Percentiles rank a stretch among this genome's conserved stretches.
Conservation (phyloP, 2,888 invertebrate species). For the Neria commutata region DNA sequence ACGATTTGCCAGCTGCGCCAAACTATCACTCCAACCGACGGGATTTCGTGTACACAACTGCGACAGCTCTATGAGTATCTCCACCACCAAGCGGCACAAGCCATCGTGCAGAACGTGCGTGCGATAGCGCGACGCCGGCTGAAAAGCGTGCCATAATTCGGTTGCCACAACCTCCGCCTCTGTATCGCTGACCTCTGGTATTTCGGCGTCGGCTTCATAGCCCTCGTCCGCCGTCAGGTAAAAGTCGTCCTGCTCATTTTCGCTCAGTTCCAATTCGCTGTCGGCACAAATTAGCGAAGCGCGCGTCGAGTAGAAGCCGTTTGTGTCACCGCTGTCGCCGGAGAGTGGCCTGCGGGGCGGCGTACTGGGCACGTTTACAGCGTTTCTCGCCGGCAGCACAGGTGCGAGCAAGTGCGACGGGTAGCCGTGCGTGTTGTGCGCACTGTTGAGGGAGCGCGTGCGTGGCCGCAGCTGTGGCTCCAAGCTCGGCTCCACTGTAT, state of each 20-base stretch:
- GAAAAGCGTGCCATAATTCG: constrained; percentile 52
- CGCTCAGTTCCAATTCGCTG: constrained; percentile 58
- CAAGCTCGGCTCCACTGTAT: constrained; percentile 23
- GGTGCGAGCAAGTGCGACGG: constrained; percentile 21
- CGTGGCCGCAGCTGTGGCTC: constrained; percentile 34
- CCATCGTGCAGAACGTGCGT: constrained; percentile 57
- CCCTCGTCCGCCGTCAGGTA: constrained; percentile 60
- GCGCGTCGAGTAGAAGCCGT: constrained; percentile 55
- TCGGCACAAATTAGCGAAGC: constrained; percentile 55
- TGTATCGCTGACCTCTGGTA: constrained; percentile 54
- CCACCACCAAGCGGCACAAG: constrained; percentile 56
- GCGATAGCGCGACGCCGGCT: constrained; percentile 57
- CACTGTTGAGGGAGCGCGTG: constrained; percentile 40
- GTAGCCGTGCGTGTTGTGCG: constrained; percentile 15
- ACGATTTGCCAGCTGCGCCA: constrained; percentile 57
- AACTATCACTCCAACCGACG: constrained; percentile 53
- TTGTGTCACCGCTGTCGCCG: constrained; percentile 50
- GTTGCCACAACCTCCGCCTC: constrained; percentile 46
- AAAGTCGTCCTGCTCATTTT: constrained; percentile 56
- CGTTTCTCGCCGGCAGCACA: constrained; percentile 46
- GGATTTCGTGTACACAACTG: constrained; percentile 52
- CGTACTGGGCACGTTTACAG: constrained; percentile 33
- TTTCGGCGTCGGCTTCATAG: constrained; percentile 62
- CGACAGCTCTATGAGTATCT: constrained; percentile 58
- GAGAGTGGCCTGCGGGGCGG: constrained; percentile 42